phyloP scores from a whole-genome alignment of 2,888 invertebrate genomes.

The Drosophila engyochracea region DNA sequence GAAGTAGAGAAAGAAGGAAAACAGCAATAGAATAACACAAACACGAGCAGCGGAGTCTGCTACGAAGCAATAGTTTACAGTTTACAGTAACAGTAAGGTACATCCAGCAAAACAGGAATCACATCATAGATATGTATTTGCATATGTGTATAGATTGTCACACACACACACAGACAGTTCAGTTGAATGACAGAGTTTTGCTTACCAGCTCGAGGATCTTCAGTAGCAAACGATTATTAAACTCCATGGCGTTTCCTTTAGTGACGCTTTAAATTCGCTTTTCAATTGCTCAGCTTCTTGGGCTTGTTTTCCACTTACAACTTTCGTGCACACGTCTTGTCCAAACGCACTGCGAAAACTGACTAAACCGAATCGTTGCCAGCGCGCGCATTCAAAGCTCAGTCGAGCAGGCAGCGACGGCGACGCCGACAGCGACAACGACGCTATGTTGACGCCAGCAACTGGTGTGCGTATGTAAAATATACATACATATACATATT shows the following conservation, averaged over 20 bases:
- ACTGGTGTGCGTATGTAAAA: constrained; percentile 17
- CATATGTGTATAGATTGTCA: neutral
- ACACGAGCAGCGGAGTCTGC: constrained; percentile 1
- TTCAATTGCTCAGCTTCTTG: constrained; percentile 10
- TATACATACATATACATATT: no score
- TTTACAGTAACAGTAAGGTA: neutral
- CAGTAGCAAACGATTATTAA: constrained; percentile 83
- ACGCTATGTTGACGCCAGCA: constrained; percentile 16
- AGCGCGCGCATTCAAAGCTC: constrained; percentile 48
- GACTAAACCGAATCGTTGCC: constrained; percentile 49
- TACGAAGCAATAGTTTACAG: neutral
- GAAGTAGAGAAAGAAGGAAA: constrained; percentile 5
- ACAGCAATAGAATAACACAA: constrained; percentile 5
- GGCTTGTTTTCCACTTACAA: constrained; percentile 9
- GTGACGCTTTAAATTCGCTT: constrained; percentile 24
- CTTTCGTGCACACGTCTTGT: constrained; percentile 45
- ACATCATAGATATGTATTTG: constrained; percentile 2
- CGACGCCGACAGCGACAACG: constrained; percentile 10
- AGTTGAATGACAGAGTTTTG: constrained; percentile 14
- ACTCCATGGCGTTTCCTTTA: constrained; percentile 73
- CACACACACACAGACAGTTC: neutral
- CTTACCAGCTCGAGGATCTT: constrained; percentile 85
- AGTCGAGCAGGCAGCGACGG: constrained; percentile 24
- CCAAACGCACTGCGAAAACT: constrained; percentile 48
- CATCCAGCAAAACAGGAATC: neutral